Base-by-base conservation (phyloP, 2,797 vertebrate genomes). In the Eulemur rubriventer region DNA sequence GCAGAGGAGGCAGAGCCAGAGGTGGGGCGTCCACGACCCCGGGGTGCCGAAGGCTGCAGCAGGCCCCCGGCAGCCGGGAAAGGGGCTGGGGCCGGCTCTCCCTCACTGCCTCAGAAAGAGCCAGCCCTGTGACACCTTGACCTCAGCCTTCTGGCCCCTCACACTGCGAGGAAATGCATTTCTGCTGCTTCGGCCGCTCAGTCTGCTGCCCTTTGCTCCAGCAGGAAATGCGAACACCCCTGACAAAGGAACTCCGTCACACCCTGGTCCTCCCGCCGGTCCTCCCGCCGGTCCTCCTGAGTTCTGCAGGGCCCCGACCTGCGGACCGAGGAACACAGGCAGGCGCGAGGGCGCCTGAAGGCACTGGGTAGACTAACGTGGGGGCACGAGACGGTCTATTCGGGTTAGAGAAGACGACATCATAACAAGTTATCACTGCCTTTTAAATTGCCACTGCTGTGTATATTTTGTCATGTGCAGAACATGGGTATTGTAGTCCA, bases 341-440 rank as follows among this genome's bases (percentile, higher is more conserved):
- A 55, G 30, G 50, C 2, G 3, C 33, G 59, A 50, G 8, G 35
- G 67, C 33, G 43, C 24, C 43, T 26, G 48, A 65, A 67, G 33
- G 11, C 28, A 69, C 7, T 1, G 20, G 24, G 72, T 24, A 30
- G 46, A 57, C 20, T 20, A 35, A 59, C 1, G 3, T 0, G 4
- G 1, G 24, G n/a, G 13, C n/a, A 3, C 2, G 0, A 30, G n/a
- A 33, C 3, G 5, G 17, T n/a, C 26, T 14, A 0, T 35, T 43
- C 59, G 26, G 35, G 1, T 28, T 52, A 41, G 1, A 57, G 50
- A 65, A 57, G 59, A 38, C 43, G 30, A 69, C 10, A 35, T 22
- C 12, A 12, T 18, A n/a, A 13, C 18, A 35, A 16, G 12, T 9
- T 6, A 38, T 26, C 35, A 0, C 26, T 92, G 67, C n/a, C 46